phyloP scores from a whole-genome alignment of 2,113 vertebrate genomes.

The Barbus barbus region DNA sequence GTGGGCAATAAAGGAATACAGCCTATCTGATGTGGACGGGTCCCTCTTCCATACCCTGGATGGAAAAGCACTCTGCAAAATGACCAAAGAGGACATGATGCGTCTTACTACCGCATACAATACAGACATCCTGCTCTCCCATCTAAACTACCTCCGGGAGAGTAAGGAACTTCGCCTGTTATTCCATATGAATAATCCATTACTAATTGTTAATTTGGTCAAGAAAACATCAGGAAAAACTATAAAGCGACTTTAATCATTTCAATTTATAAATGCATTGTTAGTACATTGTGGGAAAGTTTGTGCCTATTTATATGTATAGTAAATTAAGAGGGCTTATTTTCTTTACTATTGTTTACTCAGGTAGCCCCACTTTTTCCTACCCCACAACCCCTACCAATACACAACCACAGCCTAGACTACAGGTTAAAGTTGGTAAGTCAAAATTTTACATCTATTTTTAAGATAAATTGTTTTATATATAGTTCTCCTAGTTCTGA shows the following conservation, averaged over 20 bases:
- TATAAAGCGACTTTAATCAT: not conserved
- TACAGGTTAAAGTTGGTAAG: conserved; percentile 81
- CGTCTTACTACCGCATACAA: conserved; percentile 80
- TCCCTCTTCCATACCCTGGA: conserved; percentile 77
- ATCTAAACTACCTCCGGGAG: conserved; percentile 82
- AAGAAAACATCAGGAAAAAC: not conserved
- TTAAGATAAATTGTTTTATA: not conserved
- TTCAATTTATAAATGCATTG: not conserved
- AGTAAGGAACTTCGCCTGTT: conserved; percentile 69
- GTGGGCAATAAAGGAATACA: conserved; percentile 86
- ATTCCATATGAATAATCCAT: conserved; percentile 14
- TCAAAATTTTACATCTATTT: not conserved
- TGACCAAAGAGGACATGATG: conserved; percentile 83
- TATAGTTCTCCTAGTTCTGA: too few relatives aligned
- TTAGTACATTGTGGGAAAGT: not conserved
- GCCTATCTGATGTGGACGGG: conserved; percentile 79
- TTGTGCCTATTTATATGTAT: not conserved
- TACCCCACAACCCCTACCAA: conserved; percentile 74
- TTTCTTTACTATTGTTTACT: conserved; percentile 21
- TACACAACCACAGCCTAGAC: conserved; percentile 72
- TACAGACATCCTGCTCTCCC: conserved; percentile 82
- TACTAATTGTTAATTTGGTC: conserved; percentile 2
- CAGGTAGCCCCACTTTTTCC: conserved; percentile 82
- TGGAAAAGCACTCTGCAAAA: conserved; percentile 81
- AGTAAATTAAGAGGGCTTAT: not conserved